These are phyloP conservation scores for Lepeophtheirus nordmannii DNA, from an alignment of 2,888 invertebrate genomes.

Conservation along the genomic window DNA sequence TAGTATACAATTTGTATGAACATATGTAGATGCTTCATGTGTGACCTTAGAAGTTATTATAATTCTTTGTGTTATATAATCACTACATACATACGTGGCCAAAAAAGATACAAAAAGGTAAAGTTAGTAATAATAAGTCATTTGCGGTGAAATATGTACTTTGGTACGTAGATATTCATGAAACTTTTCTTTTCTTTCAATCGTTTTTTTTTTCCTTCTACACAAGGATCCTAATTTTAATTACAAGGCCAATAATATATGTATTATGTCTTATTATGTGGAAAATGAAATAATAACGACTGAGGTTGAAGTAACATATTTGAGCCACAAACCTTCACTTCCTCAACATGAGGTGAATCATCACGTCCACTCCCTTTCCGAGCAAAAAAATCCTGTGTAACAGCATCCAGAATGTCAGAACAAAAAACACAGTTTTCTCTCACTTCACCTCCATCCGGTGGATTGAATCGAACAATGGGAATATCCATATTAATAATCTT, in stretches of 20 bases:
- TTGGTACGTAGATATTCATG: too few relatives aligned
- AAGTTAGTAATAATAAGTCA: too few relatives aligned
- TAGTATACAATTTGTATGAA: too few relatives aligned
- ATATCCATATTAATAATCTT: conserved; percentile 98
- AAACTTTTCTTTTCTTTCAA: too few relatives aligned
- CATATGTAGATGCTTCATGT: too few relatives aligned
- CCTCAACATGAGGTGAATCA: conserved; percentile 61
- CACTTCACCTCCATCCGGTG: conserved; percentile 5
- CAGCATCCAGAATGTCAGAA: conserved; percentile 91
- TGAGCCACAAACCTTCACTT: conserved; percentile 62
- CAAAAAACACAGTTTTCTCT: conserved; percentile 91
- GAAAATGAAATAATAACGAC: not conserved
- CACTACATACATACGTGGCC: too few relatives aligned
- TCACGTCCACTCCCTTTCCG: conserved; percentile 72
- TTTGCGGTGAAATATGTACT: too few relatives aligned
- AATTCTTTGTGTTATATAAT: too few relatives aligned
- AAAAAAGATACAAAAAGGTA: too few relatives aligned
- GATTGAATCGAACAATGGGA: conserved; percentile 55
- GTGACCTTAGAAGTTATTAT: too few relatives aligned
- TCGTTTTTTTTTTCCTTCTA: too few relatives aligned
- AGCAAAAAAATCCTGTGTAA: conserved; percentile 93
- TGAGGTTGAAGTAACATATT: not conserved
- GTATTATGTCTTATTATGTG: not conserved
- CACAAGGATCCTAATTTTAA: not conserved
- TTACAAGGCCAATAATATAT: too few relatives aligned